Percentiles rank a stretch among this genome's conserved stretches.
phyloP scores from a whole-genome alignment of 2,113 vertebrate species.

The Sterna hirundo region DNA sequence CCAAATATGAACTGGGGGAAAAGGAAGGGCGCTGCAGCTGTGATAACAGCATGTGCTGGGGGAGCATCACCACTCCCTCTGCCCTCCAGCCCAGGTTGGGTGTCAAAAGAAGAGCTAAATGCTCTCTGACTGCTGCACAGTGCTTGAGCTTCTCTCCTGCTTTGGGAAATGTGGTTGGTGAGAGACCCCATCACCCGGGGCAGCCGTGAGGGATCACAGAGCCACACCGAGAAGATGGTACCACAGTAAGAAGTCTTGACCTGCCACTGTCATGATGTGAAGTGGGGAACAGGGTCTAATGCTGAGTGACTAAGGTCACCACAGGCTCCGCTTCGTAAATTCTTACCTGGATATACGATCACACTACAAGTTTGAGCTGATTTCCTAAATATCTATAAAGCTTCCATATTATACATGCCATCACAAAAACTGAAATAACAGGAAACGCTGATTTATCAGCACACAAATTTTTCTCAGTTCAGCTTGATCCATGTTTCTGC shows the following conservation, averaged over 20 bases:
- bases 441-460: neutral
- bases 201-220: neutral
- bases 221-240: neutral
- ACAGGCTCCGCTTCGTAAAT: neutral
- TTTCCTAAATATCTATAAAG: neutral
- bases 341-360: neutral
- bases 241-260: neutral
- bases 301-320: neutral
- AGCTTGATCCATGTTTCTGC: neutral
- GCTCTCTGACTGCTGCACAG: neutral
- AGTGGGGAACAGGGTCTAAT: neutral
- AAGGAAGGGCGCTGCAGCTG: neutral
- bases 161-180: neutral
- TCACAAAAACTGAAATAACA: neutral
- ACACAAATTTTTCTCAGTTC: neutral
- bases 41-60: neutral
- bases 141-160: neutral
- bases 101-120: neutral
- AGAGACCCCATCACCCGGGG: neutral
- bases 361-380: neutral
- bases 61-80: neutral
- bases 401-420: neutral
- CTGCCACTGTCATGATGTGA: neutral
- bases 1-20: neutral
- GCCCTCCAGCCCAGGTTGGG: neutral